Percentiles rank a stretch among this genome's conserved stretches.
These are phyloP conservation scores for Campoletis raptor DNA, from an alignment of 2,888 invertebrate species.

Conservation along the genomic window DNA sequence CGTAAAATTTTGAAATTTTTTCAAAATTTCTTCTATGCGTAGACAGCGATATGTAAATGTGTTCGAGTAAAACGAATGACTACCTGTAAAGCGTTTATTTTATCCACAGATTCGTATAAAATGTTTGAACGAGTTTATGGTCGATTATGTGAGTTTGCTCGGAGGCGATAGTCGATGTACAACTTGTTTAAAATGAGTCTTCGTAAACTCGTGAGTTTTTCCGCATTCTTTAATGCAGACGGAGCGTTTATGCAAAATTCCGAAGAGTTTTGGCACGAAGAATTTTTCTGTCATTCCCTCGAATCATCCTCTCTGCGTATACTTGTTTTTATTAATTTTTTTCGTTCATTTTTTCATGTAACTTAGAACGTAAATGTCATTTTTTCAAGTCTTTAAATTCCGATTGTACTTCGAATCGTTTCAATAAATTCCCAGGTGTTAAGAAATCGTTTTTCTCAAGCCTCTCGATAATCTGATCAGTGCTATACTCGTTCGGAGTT, in stretches of 20 bases:
- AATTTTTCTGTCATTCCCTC: background rate
- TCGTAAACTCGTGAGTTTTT: constrained; percentile 9
- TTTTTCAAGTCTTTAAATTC: background rate
- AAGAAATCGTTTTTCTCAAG: constrained; percentile 3
- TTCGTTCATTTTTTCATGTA: background rate
- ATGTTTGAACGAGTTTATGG: constrained; percentile 11
- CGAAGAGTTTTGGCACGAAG: background rate
- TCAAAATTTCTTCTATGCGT: constrained; percentile 5
- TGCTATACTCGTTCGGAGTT: background rate
- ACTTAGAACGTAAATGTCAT: background rate
- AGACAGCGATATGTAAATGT: background rate
- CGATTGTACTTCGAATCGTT: background rate
- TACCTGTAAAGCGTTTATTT: constrained; percentile 14
- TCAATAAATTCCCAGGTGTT: constrained; percentile 14
- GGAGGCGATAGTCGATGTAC: background rate
- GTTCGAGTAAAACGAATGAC: background rate
- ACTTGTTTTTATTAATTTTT: background rate
- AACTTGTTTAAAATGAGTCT: constrained; percentile 6
- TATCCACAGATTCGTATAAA: constrained; percentile 25
- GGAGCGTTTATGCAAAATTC: background rate
- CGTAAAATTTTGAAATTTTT: constrained; percentile 12
- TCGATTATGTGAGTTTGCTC: constrained; percentile 13
- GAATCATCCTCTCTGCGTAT: background rate
- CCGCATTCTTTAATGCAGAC: constrained; percentile 39
- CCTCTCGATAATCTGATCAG: background rate